Percentiles rank a stretch among this genome's conserved stretches.
phyloP scores from a whole-genome alignment of 2,888 invertebrate genomes.

The Nematopogon swammerdamellus region DNA sequence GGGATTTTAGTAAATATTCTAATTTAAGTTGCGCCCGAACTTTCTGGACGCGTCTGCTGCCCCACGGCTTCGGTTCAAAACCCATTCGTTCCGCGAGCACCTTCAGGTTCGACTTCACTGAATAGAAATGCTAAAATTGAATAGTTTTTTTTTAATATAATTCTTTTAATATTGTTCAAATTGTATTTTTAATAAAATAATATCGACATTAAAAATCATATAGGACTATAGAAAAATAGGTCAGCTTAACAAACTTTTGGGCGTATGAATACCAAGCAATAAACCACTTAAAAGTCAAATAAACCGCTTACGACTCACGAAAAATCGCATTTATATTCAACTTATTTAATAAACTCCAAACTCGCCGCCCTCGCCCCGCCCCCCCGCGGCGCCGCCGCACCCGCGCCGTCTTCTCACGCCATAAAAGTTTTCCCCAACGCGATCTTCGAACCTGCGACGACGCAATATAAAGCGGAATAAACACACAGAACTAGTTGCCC shows the following conservation, averaged over 20 bases:
- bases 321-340: background rate
- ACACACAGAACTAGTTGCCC: too few species aligned
- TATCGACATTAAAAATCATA: too few species aligned
- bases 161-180: too few species aligned
- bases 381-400: slow-evolving; percentile 21
- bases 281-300: background rate
- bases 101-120: too few species aligned
- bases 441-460: background rate
- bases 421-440: slow-evolving; percentile 21
- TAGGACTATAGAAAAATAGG: slow-evolving; percentile 5
- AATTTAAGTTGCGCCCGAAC: background rate
- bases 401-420: slow-evolving; percentile 51
- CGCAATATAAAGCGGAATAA: background rate
- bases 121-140: too few species aligned
- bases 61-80: too few species aligned
- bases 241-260: background rate
- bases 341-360: background rate
- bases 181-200: too few species aligned
- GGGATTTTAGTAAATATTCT: slow-evolving; percentile 3
- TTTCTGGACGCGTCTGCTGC: too few species aligned
- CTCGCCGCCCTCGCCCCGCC: background rate
- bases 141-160: too few species aligned
- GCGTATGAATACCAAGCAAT: background rate
- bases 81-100: too few species aligned
- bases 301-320: background rate